These are phyloP conservation scores for Kryptolebias ocellatus DNA, from an alignment of 2,797 vertebrate genomes.

Conservation along the genomic window DNA sequence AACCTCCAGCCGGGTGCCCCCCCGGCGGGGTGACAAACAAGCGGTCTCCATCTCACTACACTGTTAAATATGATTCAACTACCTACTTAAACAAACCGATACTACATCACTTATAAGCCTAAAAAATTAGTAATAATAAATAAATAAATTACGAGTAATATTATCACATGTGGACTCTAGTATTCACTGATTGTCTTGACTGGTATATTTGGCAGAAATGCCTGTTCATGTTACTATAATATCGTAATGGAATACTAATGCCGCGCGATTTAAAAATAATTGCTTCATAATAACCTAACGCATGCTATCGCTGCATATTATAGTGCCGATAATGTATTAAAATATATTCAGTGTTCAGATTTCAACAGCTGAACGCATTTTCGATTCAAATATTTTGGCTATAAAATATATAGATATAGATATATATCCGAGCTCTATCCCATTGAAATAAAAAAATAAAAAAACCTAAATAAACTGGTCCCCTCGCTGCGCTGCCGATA, in stretches of 20 bases:
- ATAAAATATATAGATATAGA: slow-evolving; percentile 37
- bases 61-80: slow-evolving; percentile 71
- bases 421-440: slow-evolving; percentile 21
- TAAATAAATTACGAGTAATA: slow-evolving; percentile 84
- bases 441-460: slow-evolving; percentile 21
- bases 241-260: slow-evolving; percentile 42
- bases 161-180: slow-evolving; percentile 71
- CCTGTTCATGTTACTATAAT: slow-evolving; percentile 63
- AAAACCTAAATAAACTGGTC: slow-evolving; percentile 27
- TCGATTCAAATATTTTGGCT: slow-evolving; percentile 58
- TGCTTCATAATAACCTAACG: slow-evolving; percentile 53
- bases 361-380: slow-evolving; percentile 54
- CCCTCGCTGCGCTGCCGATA: slow-evolving; percentile 58
- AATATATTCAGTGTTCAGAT: slow-evolving; percentile 51
- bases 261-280: slow-evolving; percentile 48
- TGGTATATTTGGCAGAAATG: slow-evolving; percentile 68
- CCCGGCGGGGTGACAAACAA: slow-evolving; percentile 74
- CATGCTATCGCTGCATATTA: slow-evolving; percentile 58
- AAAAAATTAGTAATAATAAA: slow-evolving; percentile 82
- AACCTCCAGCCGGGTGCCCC: slow-evolving; percentile 58
- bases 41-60: slow-evolving; percentile 78
- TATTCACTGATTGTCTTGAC: slow-evolving; percentile 77
- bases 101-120: slow-evolving; percentile 80
- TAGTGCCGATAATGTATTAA: slow-evolving; percentile 56
- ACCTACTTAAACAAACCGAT: slow-evolving; percentile 67